Evolutionary conservation across 92 coral and sea anemone genomes (phyloP), one percentile per base, ranked within the genome.

Genomic region (Actinernus sp.): DNA sequence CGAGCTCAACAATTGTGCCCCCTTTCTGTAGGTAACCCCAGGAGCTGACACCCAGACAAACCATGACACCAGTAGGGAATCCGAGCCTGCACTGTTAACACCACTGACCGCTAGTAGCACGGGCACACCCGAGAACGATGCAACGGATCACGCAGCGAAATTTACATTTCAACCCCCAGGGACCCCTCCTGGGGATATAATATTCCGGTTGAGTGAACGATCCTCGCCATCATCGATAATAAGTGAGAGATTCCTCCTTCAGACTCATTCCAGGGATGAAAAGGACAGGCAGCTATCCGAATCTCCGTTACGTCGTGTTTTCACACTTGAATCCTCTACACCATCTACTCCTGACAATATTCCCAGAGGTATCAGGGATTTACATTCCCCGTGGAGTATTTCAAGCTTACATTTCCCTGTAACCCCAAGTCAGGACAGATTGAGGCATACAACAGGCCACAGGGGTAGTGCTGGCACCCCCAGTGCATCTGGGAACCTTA

Each of bases 41-140:
- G 79, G 84, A 36, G 66, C 89, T 12, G 63, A 53, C 26, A 68
- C 78, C 5, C 78, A 52, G 18, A 68, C 34, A 9, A 66, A 52
- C 61, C 55, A 67, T 5, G 73, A 64, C 20, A 54, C 67, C 20
- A 68, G 56, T 50, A 73, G 84, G 16, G 62, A 65, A 17, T 60
- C 78, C 38, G 79, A 74, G 71, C 63, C 78, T 1, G 83, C 84
- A 45, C 55, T 83, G 30, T 52, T 81, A 2, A 81, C 88, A n/a
- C 88, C 88, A 14, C 88, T 73, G 23, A 83, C 89, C 11, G 49
- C 75, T 51, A 83, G 73, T 51, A 83, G 78, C 18, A 53, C 63
- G 38, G 78, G 70, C 26, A 65, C 84, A 11, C 89, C 84, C 9
- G 78, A 83, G 20, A 65, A 75, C 52, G 65, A 62, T 4, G 20